phyloP scores from a whole-genome alignment of 2,888 invertebrate genomes.

The Noctua comes region DNA sequence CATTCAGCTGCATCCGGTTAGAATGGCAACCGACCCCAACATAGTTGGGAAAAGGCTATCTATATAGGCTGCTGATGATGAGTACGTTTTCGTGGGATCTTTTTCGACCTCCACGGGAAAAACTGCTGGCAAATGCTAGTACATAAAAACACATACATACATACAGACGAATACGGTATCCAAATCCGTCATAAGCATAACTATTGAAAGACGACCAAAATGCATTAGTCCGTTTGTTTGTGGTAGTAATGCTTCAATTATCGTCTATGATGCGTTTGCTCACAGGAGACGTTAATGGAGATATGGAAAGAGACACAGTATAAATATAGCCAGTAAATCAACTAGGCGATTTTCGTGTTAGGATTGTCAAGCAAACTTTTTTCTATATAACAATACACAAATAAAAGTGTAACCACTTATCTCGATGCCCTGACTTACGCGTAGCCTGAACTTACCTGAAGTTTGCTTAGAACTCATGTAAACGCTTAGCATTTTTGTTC shows the following conservation, averaged over 20 bases:
- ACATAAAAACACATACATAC: neutral
- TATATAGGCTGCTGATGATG: too few relatives aligned
- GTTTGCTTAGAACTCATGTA: neutral
- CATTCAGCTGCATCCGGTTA: too few relatives aligned
- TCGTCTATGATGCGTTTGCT: slow-evolving; percentile 46
- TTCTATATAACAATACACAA: neutral
- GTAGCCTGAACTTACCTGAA: neutral
- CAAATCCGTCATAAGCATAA: slow-evolving; percentile 47
- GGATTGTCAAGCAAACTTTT: neutral
- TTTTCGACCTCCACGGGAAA: neutral
- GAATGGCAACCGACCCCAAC: too few relatives aligned
- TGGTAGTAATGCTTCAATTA: slow-evolving; percentile 66
- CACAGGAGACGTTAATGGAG: slow-evolving; percentile 50
- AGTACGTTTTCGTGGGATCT: neutral
- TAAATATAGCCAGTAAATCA: neutral
- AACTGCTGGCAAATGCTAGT: neutral
- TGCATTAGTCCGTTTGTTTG: slow-evolving; percentile 66
- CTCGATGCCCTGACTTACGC: neutral
- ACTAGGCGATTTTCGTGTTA: neutral
- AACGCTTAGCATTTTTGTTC: neutral
- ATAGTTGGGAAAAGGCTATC: too few relatives aligned
- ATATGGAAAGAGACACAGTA: slow-evolving; percentile 6
- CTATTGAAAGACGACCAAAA: slow-evolving; percentile 51
- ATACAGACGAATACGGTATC: neutral
- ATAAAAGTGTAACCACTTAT: neutral